A percentile compares a stretch with the other conserved stretches of the same genome.
Conservation (phyloP, 2,113 vertebrate genomes). For the rabbit (Oryctolagus cuniculus) region mOryCun1.1 NC_091438.1:157542001-157542500, state of each 20-base stretch:
- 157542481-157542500: slow-evolving; percentile 48
- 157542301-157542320: background rate
- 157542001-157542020: background rate
- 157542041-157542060: background rate
- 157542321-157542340: background rate
- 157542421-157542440: background rate
- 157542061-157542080: background rate
- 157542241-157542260: background rate
- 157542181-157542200: background rate
- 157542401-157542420: background rate
- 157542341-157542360: slow-evolving; percentile 31
- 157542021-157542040: background rate
- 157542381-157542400: background rate
- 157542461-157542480: background rate
- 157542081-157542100: background rate
- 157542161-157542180: background rate
- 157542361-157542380: background rate
- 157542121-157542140: background rate
- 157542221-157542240: background rate
- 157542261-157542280: background rate
- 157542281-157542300: background rate
- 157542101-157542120: background rate
- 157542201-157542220: background rate
- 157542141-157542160: background rate
- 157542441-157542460: background rate